A percentile compares a stretch with the other conserved stretches of the same genome.
These are phyloP conservation scores for Mythimna ferrago DNA, from an alignment of 2,888 invertebrate species.

Conservation along the genomic window DNA sequence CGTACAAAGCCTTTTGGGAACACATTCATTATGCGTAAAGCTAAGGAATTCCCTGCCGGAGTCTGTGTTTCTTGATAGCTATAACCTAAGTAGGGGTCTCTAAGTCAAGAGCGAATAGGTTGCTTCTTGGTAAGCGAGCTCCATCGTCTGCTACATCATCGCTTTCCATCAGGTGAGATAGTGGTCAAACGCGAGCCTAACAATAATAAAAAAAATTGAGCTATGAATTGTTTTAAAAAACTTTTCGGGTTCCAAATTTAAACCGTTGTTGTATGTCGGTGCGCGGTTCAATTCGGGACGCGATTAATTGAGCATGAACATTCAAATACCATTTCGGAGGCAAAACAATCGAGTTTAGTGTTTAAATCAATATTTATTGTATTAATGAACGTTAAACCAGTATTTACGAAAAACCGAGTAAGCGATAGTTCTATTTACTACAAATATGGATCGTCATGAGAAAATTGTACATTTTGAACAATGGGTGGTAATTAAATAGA, in stretches of 20 bases:
- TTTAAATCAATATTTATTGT: conserved; percentile 50
- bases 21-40: too few relatives aligned
- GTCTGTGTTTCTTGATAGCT: too few relatives aligned
- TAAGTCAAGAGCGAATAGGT: too few relatives aligned
- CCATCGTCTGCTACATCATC: too few relatives aligned
- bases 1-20: too few relatives aligned
- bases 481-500: too few relatives aligned
- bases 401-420: conserved; percentile 24
- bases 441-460: not conserved
- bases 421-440: conserved; percentile 15
- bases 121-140: too few relatives aligned
- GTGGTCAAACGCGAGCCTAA: too few relatives aligned
- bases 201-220: too few relatives aligned
- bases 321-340: conserved; percentile 42
- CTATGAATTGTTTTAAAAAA: not conserved
- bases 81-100: too few relatives aligned
- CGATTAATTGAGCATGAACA: conserved; percentile 54
- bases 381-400: conserved; percentile 44
- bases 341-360: conserved; percentile 47
- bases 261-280: not conserved
- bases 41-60: too few relatives aligned
- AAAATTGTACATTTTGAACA: not conserved
- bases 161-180: too few relatives aligned
- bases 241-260: conserved; percentile 2
- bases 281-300: not conserved